A percentile compares a stretch with the other conserved stretches of the same genome.
Conservation (phyloP, 1,140 invertebrate genomes). For the Drosophila eugracilis region DNA sequence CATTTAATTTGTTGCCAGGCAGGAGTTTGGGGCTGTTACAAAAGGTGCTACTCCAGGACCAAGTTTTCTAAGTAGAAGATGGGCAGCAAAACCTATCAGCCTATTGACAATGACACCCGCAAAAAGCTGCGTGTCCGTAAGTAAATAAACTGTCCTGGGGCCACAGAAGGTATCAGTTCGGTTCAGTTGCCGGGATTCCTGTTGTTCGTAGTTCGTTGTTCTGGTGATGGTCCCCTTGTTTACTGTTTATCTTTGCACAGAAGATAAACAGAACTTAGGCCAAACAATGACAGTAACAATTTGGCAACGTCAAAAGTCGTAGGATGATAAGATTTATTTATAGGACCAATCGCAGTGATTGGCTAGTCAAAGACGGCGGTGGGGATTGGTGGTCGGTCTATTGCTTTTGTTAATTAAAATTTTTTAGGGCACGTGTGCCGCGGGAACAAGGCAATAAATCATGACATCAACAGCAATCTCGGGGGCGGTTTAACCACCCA, state of each 20-base stretch:
- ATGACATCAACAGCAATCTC: conserved; percentile 74
- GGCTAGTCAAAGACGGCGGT: conserved; percentile 7
- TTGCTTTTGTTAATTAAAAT: conserved; percentile 73
- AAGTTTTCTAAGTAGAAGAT: background rate
- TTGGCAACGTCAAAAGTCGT: conserved; percentile 57
- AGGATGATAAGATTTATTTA: conserved; percentile 72
- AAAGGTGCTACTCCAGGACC: conserved; percentile 4
- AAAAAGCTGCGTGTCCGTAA: conserved; percentile 72
- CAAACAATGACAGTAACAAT: conserved; percentile 70
- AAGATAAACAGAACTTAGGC: conserved; percentile 72
- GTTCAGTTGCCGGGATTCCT: conserved; percentile 50
- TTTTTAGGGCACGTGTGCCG: conserved; percentile 63
- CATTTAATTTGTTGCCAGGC: conserved; percentile 53
- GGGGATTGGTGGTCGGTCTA: conserved; percentile 4
- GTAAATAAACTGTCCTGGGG: conserved; percentile 71
- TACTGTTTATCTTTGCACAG: conserved; percentile 71
- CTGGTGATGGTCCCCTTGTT: conserved; percentile 35
- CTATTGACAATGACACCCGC: conserved; percentile 62
- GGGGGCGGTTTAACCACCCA: conserved; percentile 15
- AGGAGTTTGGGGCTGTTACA: background rate
- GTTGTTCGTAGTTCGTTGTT: conserved; percentile 50
- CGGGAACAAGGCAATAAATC: conserved; percentile 54
- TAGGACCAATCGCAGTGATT: conserved; percentile 52
- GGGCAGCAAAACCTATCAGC: conserved; percentile 49
- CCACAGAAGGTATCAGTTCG: conserved; percentile 39